Evolutionary conservation across 1,140 invertebrate species (phyloP).

Genomic region (Heliconius eleuchia): DNA sequence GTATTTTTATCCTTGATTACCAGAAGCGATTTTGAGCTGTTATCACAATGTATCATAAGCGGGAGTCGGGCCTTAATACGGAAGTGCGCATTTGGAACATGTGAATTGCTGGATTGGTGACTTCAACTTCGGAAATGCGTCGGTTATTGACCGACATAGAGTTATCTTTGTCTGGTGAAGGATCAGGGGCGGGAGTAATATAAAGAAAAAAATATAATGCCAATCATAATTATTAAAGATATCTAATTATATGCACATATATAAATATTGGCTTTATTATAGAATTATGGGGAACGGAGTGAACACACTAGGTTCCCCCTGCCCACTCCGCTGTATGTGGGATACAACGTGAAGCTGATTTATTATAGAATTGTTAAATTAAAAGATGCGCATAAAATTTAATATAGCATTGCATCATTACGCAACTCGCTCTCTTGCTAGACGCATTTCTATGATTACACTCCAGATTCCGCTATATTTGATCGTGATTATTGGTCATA

Average conservation of each 20-base stretch:
- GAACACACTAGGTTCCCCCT: no score
- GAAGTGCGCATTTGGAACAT: slow-evolving; percentile 64
- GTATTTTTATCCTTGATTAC: slow-evolving; percentile 36
- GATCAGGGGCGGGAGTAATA: slow-evolving; percentile 29
- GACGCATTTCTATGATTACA: slow-evolving; percentile 44
- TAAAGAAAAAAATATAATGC: background rate
- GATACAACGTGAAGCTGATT: no score
- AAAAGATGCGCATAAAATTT: background rate
- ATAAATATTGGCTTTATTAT: no score
- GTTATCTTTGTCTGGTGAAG: slow-evolving; percentile 21
- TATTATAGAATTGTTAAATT: no score
- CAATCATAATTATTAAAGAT: background rate
- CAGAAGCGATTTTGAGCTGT: slow-evolving; percentile 32
- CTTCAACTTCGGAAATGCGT: slow-evolving; percentile 48
- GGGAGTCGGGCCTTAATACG: slow-evolving; percentile 51
- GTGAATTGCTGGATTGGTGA: slow-evolving; percentile 51
- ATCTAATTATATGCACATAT: no score
- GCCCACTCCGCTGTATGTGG: no score
- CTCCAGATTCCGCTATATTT: slow-evolving; percentile 36
- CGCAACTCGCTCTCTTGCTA: slow-evolving; percentile 47
- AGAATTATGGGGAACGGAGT: no score
- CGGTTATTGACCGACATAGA: slow-evolving; percentile 41
- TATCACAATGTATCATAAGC: slow-evolving; percentile 34
- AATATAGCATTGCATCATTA: slow-evolving; percentile 34
- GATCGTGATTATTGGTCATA: slow-evolving; percentile 22